phyloP scores from a whole-genome alignment of 1,140 invertebrate genomes.

The Monomorium pharaonis region DNA sequence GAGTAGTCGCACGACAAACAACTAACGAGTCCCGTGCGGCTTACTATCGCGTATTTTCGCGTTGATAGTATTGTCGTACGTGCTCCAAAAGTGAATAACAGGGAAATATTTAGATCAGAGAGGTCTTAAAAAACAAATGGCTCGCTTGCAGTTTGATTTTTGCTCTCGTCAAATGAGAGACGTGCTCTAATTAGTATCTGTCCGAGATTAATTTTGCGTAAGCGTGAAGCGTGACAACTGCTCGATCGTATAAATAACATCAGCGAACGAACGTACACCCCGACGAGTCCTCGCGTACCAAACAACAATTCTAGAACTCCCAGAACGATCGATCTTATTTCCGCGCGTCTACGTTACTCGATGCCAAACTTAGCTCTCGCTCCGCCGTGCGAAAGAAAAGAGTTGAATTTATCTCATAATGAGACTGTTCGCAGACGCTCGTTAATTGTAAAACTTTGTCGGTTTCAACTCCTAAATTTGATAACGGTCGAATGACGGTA shows the following conservation, averaged over 20 bases:
- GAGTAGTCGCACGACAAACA: not conserved
- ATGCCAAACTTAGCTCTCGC: not conserved
- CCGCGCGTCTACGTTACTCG: not conserved
- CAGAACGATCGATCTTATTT: not conserved
- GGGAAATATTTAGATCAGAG: not conserved
- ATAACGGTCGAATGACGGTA: not conserved
- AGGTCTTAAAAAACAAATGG: not conserved
- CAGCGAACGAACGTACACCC: not conserved
- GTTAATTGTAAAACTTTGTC: not conserved
- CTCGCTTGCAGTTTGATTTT: not conserved
- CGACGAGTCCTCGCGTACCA: not conserved
- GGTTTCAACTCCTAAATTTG: not conserved
- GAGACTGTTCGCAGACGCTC: not conserved
- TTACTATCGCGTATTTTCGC: constrained; percentile 9
- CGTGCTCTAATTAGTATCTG: not conserved
- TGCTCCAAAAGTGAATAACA: not conserved
- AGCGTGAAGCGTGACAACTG: not conserved
- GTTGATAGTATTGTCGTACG: not conserved
- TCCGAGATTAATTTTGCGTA: not conserved
- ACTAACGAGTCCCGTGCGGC: not conserved
- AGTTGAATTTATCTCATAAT: not conserved
- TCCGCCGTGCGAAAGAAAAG: not conserved
- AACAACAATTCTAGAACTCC: not conserved
- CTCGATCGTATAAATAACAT: not conserved
- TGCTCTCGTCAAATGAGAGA: not conserved